Base-by-base conservation (phyloP, 2,888 invertebrate species). In the Sesia apiformis region DNA sequence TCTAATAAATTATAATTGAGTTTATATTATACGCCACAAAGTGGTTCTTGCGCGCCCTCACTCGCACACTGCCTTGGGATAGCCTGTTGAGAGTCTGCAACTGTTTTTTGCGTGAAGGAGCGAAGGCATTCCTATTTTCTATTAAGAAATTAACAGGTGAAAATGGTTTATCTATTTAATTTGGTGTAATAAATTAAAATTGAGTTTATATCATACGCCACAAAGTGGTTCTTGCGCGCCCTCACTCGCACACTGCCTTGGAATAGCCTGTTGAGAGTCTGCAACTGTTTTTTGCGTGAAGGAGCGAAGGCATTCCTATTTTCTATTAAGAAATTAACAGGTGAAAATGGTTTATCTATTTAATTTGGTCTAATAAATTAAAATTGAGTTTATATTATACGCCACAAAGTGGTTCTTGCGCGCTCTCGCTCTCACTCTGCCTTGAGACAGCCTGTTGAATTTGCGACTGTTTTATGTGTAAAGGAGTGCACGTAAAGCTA, bases 381-480 rank as follows among this genome's bases (percentile, higher is more conserved):
- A n/a, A n/a, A n/a, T n/a, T n/a, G n/a, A n/a, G n/a, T n/a, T n/a
- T n/a, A n/a, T n/a, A n/a, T n/a, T 98, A 56, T 98, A 97, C 81
- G 98, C 98, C 93, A 98, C 98, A 39, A 99, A 99, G 88, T 99
- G 99, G 99, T 99, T 99, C 90, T 93, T 99, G 74, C 99, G 99
- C 85, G 95, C 97, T 4, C 96, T 96, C 82, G 97, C 98, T 0
- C 92, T 99, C 67, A 98, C 98, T 0, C 90, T 99, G 66, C 98
- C 98, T 39, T 99, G 98, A 98, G 94, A 97, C 72, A 95, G 97
- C 55, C 92, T 99, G 56, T 90, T n/a, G n/a, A 23, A 23, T 23
- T 23, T 23, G 23, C 23, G 23, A 23, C 23, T 23, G 23, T 23
- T 23, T 23, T 23, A 2, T 23, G 23, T 98, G 98, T 78, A 99